A percentile compares a stretch with the other conserved stretches of the same genome.
These are phyloP conservation scores for Tonatia bakeri DNA, from an alignment of 2,113 vertebrate species.

Conservation along the genomic window DNA sequence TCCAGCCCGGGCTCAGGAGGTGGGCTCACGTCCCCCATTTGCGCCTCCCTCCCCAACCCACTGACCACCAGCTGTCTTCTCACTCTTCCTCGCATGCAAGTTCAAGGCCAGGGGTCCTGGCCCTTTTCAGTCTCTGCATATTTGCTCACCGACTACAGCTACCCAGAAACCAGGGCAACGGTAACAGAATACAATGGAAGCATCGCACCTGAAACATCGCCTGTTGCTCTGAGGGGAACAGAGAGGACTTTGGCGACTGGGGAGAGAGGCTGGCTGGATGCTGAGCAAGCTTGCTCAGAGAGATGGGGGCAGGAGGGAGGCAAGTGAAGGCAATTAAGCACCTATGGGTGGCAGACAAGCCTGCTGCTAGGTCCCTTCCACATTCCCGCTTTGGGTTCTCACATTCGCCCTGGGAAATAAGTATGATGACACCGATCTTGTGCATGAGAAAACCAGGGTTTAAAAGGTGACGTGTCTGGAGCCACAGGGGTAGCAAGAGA, in stretches of 20 bases:
- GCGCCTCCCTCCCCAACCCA: background rate
- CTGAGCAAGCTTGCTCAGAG: fast-evolving
- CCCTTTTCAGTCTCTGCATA: background rate
- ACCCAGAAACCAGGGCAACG: background rate
- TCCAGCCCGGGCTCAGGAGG: fast-evolving
- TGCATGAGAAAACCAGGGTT: background rate
- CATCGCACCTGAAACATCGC: background rate
- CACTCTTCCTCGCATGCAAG: fast-evolving
- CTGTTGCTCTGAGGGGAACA: background rate
- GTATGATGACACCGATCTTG: too few relatives aligned
- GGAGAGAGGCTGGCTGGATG: background rate
- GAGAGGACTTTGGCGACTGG: background rate
- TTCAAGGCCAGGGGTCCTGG: background rate
- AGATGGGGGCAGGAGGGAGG: background rate
- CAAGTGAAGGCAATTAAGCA: fast-evolving
- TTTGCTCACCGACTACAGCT: background rate
- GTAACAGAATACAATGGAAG: background rate
- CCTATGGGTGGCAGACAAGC: fast-evolving
- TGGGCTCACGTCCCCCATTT: fast-evolving
- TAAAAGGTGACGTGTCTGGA: background rate
- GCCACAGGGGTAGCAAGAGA: background rate
- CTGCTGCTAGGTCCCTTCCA: background rate
- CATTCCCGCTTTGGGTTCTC: background rate
- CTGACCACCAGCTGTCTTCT: background rate
- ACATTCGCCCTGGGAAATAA: background rate